Conservation (phyloP, 2,113 vertebrate species). For the Cynopterus brachyotis region DNA sequence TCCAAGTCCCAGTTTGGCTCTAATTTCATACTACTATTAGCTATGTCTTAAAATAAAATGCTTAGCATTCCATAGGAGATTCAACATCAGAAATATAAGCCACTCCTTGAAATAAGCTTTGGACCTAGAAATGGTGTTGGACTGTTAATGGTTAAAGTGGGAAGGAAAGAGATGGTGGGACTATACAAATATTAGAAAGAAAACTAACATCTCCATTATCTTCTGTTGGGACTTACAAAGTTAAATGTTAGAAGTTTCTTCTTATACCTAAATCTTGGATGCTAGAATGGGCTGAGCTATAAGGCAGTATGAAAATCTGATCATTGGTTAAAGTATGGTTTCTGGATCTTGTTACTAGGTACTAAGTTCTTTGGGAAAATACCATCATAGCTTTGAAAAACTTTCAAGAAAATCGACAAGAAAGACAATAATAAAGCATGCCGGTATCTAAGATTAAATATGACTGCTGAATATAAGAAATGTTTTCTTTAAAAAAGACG, state of each 20-base stretch:
- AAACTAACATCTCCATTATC: background rate
- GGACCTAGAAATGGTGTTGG: constrained; percentile 13
- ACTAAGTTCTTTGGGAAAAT: constrained; percentile 13
- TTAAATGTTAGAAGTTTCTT: background rate
- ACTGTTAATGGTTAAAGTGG: background rate
- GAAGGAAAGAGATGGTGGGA: background rate
- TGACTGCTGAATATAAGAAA: background rate
- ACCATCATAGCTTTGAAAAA: background rate
- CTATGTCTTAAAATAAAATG: background rate
- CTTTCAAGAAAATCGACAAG: background rate
- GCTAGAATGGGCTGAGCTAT: background rate
- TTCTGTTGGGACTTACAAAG: background rate
- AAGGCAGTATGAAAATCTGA: background rate
- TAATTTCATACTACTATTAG: background rate
- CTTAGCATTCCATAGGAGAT: background rate
- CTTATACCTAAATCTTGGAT: background rate
- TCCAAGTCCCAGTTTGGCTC: background rate
- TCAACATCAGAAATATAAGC: constrained; percentile 6
- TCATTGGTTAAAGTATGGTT: background rate
- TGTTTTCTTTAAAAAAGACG: constrained; percentile 22
- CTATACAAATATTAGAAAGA: background rate
- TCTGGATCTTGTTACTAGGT: constrained; percentile 10
- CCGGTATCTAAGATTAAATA: background rate
- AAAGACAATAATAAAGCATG: background rate
- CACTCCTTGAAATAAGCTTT: background rate